Evolutionary conservation across 2,113 vertebrate genomes (phyloP), one percentile per base, ranked within the genome.

Genomic region (Desmodus rotundus): DNA sequence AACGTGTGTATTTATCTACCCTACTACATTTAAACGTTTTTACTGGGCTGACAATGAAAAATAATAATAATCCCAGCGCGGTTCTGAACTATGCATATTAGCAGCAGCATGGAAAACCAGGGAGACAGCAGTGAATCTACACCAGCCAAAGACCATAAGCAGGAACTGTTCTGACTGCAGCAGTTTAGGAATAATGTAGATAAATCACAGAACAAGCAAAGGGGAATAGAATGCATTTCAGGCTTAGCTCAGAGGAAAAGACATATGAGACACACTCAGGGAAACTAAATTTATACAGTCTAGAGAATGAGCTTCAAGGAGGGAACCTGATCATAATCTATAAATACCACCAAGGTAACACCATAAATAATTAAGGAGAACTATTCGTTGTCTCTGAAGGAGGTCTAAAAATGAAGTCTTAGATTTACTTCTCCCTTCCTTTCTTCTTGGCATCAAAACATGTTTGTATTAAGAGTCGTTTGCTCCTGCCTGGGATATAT

Each of bases 271-370:
- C 78, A 94, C 91, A 97, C 96, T 91, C 41, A 0, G 68, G 89
- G 78, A 95, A 91, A 96, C 85, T 87, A 94, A 98, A 97, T 97
- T 96, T 97, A 95, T 91, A 95, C 92, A 96, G 92, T 93, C 82
- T 82, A 93, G 88, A 84, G 91, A 94, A 94, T 94, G 85, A 97
- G 80, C 88, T 97, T 86, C 82, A 54, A 81, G 94, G 88, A 96
- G 83, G 96, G 70, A 97, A 97, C 74, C 91, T 96, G 96, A 97
- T 96, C 96, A 94, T 91, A 87, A 93, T 81, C 96, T 97, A 97
- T 96, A 98, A 98, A 97, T 95, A 97, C 81, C 96, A 96, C 86
- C 95, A 96, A 97, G 96, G 93, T 87, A 98, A 95, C 63, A 93
- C 77, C 56, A 96, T 97, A 94, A 97, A 96, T 96, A 96, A 96